phyloP scores from a whole-genome alignment of 2,888 invertebrate species.

The Ommatoiulus sabulosus region DNA sequence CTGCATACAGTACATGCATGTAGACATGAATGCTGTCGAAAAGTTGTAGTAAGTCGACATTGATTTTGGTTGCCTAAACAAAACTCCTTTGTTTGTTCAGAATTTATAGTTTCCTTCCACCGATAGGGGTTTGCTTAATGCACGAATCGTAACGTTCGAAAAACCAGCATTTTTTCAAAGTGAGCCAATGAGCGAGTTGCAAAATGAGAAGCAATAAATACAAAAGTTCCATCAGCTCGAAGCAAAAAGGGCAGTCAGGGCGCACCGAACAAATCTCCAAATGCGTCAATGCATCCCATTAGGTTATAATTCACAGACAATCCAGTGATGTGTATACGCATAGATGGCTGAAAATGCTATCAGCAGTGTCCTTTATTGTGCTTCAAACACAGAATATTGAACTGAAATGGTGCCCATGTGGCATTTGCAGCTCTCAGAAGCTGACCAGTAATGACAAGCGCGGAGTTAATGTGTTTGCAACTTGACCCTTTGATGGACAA shows the following conservation, averaged over 20 bases:
- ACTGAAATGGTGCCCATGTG: not conserved
- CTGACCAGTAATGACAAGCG: not conserved
- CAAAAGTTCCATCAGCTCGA: not conserved
- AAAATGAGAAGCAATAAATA: conserved; percentile 2
- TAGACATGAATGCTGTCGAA: not conserved
- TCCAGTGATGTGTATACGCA: not conserved
- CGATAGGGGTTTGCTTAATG: not conserved
- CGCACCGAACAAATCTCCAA: not conserved
- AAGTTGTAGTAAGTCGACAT: not conserved
- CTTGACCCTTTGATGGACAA: conserved; percentile 19
- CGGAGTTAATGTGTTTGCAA: not conserved
- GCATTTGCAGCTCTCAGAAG: not conserved
- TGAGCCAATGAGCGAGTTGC: not conserved
- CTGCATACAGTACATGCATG: too few species aligned
- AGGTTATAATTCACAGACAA: not conserved
- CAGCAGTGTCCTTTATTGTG: not conserved
- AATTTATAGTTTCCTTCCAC: not conserved
- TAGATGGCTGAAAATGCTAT: conserved; percentile 19
- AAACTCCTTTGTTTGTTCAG: not conserved
- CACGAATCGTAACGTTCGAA: not conserved
- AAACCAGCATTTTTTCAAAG: not conserved
- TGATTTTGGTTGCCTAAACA: not conserved
- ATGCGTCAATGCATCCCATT: conserved; percentile 12
- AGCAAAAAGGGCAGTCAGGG: not conserved
- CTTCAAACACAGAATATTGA: not conserved